Evolutionary conservation across 1,140 invertebrate species (phyloP), one percentile per base, ranked within the genome.

Genomic region (Anastatus disparis): DNA sequence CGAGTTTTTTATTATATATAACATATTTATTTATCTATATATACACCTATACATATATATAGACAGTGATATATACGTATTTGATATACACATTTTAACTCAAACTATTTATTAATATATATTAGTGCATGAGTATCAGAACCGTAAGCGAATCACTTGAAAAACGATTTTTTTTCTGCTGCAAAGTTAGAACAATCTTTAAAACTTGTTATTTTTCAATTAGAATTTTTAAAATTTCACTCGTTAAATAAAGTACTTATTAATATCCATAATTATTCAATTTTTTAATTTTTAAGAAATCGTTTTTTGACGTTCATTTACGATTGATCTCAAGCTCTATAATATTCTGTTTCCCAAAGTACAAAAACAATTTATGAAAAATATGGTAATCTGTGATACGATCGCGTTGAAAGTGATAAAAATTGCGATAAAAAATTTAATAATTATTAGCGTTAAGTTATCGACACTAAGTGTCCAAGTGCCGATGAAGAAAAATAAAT

Each of bases 401-500:
- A 42, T n/a, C 22, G 12, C 42, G 22, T 50, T 50, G 27, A 50
- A 63, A 63, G 44, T 63, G 61, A 63, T 63, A 50, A 48, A 27
- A 17, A 9, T 22, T 63, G 61, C 44, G 61, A 20, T 29, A 24
- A 35, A 55, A 2, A 53, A 15, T 1, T 2, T n/a, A 15, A 55
- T 12, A 29, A 27, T 42, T 56, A 22, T 31, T 58, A 67, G 40
- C 58, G 8, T 65, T 56, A 67, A 63, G 40, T 26, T 56, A 58
- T 10, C 35, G 26, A 35, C 42, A 59, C 31, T 44, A 13, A 27
- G 55, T 68, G 55, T 68, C 31, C 31, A 59, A 68, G 65, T 68
- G 55, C 44, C 22, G 13, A 65, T 65, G n/a, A 53, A 42, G 13
- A 29, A 65, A 53, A 65, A 40, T 10, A 53, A 65, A 53, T 65